A percentile compares a stretch with the other conserved stretches of the same genome.
Conservation (phyloP, 2,888 invertebrate genomes). For the Corbicula japonica region DNA sequence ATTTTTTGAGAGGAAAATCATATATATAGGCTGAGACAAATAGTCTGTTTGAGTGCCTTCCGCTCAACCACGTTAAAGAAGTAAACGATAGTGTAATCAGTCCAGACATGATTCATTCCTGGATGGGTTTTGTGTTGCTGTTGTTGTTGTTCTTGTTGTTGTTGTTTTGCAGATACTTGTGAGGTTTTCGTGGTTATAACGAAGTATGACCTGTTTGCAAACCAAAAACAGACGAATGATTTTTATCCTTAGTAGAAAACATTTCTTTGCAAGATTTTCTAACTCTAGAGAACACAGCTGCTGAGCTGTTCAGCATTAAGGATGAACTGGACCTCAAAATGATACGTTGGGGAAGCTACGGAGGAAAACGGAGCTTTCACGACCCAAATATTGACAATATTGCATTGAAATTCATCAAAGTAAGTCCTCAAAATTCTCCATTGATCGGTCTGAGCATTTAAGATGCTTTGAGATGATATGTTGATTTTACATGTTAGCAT, state of each 20-base stretch:
- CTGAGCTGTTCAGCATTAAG: conserved; percentile 32
- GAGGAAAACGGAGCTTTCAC: conserved; percentile 9
- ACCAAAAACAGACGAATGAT: neutral
- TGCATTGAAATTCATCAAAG: conserved; percentile 26
- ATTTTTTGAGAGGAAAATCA: no score
- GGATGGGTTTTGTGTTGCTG: no score
- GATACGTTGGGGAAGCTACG: conserved; percentile 47
- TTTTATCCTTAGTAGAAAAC: neutral
- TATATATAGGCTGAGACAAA: no score
- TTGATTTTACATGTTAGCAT: neutral
- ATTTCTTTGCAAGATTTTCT: conserved; percentile 21
- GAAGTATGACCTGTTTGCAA: conserved; percentile 35
- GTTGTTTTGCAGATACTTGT: conserved; percentile 30
- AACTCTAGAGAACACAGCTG: conserved; percentile 1
- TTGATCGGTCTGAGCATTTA: neutral
- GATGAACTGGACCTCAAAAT: conserved; percentile 29
- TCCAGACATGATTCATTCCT: no score
- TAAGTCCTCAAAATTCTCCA: neutral
- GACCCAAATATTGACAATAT: conserved; percentile 43
- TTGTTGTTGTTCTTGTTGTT: no score
- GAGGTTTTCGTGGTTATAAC: conserved; percentile 42
- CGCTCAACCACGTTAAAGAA: no score
- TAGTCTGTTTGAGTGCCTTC: no score
- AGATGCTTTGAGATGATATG: conserved; percentile 3
- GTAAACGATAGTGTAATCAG: no score